These are phyloP conservation scores for Montipora efflorescens DNA, from an alignment of 64 coral and sea anemone species.

Conservation along the genomic window DNA sequence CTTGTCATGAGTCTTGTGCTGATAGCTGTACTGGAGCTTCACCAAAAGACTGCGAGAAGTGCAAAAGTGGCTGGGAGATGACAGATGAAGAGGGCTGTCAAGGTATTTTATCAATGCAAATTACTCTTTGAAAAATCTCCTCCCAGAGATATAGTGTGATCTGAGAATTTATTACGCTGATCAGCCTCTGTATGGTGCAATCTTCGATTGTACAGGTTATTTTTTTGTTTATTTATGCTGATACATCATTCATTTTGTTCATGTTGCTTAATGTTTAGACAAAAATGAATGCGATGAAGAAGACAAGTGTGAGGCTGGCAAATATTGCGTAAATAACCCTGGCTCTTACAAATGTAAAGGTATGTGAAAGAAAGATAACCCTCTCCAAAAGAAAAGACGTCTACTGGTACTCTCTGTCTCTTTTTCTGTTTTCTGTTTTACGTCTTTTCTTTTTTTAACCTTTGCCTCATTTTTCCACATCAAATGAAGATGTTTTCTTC, in stretches of 20 bases:
- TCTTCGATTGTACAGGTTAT: too few species aligned
- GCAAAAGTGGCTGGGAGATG: constrained; percentile 82
- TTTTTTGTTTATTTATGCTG: not conserved
- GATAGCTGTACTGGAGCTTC: constrained; percentile 57
- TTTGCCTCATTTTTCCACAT: too few species aligned
- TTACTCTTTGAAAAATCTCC: not conserved
- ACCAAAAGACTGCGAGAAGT: constrained; percentile 71
- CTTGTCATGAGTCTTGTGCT: constrained; percentile 73
- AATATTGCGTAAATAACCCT: constrained; percentile 81
- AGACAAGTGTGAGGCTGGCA: constrained; percentile 49
- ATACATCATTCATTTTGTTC: too few species aligned
- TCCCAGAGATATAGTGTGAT: too few species aligned
- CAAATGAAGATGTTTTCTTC: too few species aligned
- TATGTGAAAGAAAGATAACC: not conserved
- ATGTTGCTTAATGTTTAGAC: not conserved
- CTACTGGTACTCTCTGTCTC: too few species aligned
- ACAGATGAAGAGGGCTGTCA: constrained; percentile 80
- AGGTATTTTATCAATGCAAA: constrained; percentile 41
- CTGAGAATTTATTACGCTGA: too few species aligned
- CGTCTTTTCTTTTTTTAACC: too few species aligned
- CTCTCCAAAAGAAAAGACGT: too few species aligned
- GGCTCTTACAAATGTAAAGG: constrained; percentile 76
- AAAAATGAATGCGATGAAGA: constrained; percentile 79
- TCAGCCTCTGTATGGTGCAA: not conserved
- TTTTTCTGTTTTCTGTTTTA: too few species aligned